phyloP scores from a whole-genome alignment of 2,888 invertebrate genomes.

The Drosophila dives region DNA sequence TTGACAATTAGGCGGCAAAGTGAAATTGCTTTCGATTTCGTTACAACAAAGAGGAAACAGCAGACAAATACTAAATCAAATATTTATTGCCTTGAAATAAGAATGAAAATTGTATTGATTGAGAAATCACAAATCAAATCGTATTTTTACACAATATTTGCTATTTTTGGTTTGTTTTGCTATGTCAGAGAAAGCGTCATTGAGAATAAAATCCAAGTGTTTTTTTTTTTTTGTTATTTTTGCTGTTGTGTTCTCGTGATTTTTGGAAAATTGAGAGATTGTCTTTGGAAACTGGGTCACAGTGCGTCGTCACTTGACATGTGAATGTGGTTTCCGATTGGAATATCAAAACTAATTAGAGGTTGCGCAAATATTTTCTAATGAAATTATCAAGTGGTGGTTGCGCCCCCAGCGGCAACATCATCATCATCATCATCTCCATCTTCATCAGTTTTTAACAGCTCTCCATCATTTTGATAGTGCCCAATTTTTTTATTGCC shows the following conservation, averaged over 20 bases:
- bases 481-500: conserved; percentile 52
- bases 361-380: conserved; percentile 57
- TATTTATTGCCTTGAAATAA: conserved; percentile 28
- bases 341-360: conserved; percentile 64
- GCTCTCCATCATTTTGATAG: conserved; percentile 34
- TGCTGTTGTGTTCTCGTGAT: conserved; percentile 19
- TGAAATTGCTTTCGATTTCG: conserved; percentile 79
- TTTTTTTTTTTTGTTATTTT: neutral
- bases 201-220: conserved; percentile 6
- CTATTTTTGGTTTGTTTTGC: conserved; percentile 50
- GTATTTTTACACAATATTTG: conserved; percentile 60
- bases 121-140: conserved; percentile 51
- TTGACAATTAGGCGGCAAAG: conserved; percentile 76
- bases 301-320: conserved; percentile 57
- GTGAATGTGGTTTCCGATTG: conserved; percentile 38
- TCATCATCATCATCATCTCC: conserved; percentile 27
- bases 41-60: conserved; percentile 14
- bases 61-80: conserved; percentile 9
- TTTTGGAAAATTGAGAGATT: conserved; percentile 36
- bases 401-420: conserved; percentile 19
- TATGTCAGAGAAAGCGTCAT: conserved; percentile 26
- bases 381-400: conserved; percentile 70
- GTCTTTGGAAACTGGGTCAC: conserved; percentile 61
- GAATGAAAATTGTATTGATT: conserved; percentile 48
- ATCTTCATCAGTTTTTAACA: conserved; percentile 28